Evolutionary conservation across 2,797 vertebrate genomes (phyloP).

Genomic region (Coreius guichenoti): DNA sequence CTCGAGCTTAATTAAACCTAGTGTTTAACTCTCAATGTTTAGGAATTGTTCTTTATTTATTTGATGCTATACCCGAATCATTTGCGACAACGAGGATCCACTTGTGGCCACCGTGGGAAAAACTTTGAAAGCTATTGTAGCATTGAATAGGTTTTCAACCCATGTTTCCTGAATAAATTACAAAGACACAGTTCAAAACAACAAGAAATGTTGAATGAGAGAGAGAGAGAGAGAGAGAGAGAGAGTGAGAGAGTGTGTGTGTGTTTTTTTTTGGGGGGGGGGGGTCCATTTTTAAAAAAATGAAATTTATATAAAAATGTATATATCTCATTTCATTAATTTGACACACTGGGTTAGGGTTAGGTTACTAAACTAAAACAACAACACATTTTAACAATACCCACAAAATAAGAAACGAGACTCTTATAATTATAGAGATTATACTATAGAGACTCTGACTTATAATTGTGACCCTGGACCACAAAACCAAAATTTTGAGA

Average conservation of each 20-base stretch:
- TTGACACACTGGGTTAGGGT: not conserved
- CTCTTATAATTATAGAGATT: no score
- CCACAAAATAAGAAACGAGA: not conserved
- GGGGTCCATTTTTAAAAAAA: not conserved
- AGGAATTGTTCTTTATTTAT: not conserved
- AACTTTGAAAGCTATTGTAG: not conserved
- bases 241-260: not conserved
- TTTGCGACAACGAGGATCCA: slow-evolving; percentile 13
- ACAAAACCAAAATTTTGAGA: no score
- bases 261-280: no score
- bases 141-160: not conserved
- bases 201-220: not conserved
- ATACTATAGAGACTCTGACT: no score
- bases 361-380: not conserved
- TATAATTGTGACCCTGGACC: no score
- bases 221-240: not conserved
- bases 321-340: not conserved
- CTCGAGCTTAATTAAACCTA: not conserved
- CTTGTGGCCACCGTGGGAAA: slow-evolving; percentile 44
- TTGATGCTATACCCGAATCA: not conserved
- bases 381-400: not conserved
- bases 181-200: not conserved
- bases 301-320: not conserved
- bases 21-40: not conserved
- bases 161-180: not conserved